Evolutionary conservation across 2,113 vertebrate genomes (phyloP).

Genomic region (Collichthys lucidus): DNA sequence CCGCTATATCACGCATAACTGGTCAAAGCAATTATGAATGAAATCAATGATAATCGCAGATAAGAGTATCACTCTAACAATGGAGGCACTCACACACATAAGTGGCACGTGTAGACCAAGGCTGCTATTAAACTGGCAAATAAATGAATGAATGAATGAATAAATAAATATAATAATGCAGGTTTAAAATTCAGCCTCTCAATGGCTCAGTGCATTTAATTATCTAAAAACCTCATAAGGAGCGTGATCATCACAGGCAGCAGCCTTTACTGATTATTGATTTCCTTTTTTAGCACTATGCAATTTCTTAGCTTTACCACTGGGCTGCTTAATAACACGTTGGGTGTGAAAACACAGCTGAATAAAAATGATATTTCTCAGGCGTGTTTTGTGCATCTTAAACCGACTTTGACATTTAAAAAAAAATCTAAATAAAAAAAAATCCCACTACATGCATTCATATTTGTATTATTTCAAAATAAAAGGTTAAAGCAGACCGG

Average conservation of each 20-base stretch:
- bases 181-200: slow-evolving; percentile 48
- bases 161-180: slow-evolving; percentile 22
- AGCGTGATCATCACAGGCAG: slow-evolving; percentile 63
- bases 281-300: slow-evolving; percentile 34
- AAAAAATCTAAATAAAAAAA: background rate
- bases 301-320: slow-evolving; percentile 59
- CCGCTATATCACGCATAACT: slow-evolving; percentile 62
- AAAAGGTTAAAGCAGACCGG: background rate
- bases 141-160: background rate
- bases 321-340: slow-evolving; percentile 38
- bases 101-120: slow-evolving; percentile 34
- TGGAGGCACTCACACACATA: slow-evolving; percentile 40
- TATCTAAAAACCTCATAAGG: slow-evolving; percentile 70
- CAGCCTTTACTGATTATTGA: slow-evolving; percentile 58
- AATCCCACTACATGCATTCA: background rate
- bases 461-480: too few relatives aligned
- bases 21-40: slow-evolving; percentile 68
- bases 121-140: slow-evolving; percentile 53
- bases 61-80: slow-evolving; percentile 55
- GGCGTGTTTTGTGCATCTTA: background rate
- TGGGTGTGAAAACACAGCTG: slow-evolving; percentile 17
- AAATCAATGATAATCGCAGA: slow-evolving; percentile 72
- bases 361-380: slow-evolving; percentile 4
- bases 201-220: slow-evolving; percentile 75
- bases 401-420: background rate